Evolutionary conservation across 2,888 invertebrate species (phyloP), one percentile per base, ranked within the genome.

Genomic region (Coremacera marginata): DNA sequence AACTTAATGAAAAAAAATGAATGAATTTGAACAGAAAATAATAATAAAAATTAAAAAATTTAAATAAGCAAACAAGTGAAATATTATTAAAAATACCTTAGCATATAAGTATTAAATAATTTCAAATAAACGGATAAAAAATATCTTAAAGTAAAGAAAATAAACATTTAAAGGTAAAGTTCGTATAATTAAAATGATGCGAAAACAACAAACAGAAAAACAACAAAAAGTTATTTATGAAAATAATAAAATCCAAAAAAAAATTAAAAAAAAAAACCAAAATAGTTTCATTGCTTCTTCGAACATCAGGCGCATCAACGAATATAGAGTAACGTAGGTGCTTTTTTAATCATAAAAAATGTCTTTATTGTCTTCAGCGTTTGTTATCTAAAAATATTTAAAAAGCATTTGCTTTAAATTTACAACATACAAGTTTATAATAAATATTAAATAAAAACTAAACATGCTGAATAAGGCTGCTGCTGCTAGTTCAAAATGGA

Each of bases 181-280:
- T 16, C 22, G 31, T 25, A 55, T 62, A 74, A 73, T 49, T n/a
- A 49, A 67, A 67, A 74, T 37, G 55, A 52, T 74, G 55, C 74
- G 25, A 74, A 67, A 74, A 67, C 25, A 22, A 70, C 52, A 57
- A 63, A n/a, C n/a, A 27, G 57, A 57, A 63, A 27, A 22, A 37
- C 71, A 71, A 71, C 72, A 74, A 52, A 67, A 74, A 74, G 74
- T 74, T 74, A 74, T 74, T 74, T 74, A 74, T 67, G 67, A 74
- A 73, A 74, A 74, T 67, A 74, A 74, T 74, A 67, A 74, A 67
- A 67, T 67, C 65, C 62, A 62, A 62, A 73, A 73, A 72, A 72
- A 73, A 49, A 34, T 22, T 37, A 37, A 22, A 71, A 71, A 44
- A 25, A 49, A n/a, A n/a, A n/a, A n/a, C n/a, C n/a, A n/a, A n/a